Percentiles rank a stretch among this genome's conserved stretches.
These are phyloP conservation scores for Charina bottae DNA, from an alignment of 2,113 vertebrate genomes.

Conservation along the genomic window DNA sequence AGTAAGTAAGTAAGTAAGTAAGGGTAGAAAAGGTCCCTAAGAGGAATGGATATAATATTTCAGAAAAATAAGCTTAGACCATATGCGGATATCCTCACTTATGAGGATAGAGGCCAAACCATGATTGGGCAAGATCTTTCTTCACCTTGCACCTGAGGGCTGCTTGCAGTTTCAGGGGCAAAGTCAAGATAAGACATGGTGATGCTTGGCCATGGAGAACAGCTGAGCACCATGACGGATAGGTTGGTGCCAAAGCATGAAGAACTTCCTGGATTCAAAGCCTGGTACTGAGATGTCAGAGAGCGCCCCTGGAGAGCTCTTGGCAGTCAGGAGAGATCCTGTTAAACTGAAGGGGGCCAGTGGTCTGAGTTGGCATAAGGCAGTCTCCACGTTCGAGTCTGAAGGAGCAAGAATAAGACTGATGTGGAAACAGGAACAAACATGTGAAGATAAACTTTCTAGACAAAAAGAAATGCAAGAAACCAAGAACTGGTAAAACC, in stretches of 20 bases:
- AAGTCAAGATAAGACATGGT: not conserved
- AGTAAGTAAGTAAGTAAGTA: not conserved
- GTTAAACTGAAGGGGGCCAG: not conserved
- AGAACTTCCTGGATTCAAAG: not conserved
- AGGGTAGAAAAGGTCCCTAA: not conserved
- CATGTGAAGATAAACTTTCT: not conserved
- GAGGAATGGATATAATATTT: not conserved
- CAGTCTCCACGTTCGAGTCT: not conserved
- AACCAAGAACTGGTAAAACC: not conserved
- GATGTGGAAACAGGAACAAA: not conserved
- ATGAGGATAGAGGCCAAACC: not conserved
- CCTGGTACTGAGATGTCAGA: not conserved
- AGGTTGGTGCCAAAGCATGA: not conserved
- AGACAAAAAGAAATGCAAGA: not conserved
- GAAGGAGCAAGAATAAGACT: not conserved
- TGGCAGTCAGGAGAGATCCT: not conserved
- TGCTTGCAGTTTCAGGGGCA: not conserved
- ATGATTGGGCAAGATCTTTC: not conserved
- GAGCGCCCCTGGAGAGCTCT: not conserved
- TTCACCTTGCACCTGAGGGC: not conserved
- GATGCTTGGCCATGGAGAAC: not conserved
- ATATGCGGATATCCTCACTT: not conserved
- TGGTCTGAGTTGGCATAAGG: not conserved
- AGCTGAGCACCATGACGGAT: not conserved
- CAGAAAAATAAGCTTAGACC: not conserved